phyloP scores from a whole-genome alignment of 2,888 invertebrate species.

The Euplexia lucipara region DNA sequence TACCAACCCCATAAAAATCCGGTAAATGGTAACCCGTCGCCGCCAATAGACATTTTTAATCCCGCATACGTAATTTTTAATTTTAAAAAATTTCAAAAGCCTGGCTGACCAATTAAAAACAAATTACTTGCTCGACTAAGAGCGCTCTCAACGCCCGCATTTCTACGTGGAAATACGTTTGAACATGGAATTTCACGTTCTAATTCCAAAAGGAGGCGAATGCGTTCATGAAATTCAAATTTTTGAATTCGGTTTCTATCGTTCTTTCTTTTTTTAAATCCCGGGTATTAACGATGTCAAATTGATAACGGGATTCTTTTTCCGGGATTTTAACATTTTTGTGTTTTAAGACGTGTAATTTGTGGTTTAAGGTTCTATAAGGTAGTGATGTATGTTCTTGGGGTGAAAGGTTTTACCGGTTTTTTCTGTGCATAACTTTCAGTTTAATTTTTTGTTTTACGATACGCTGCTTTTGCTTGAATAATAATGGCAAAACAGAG shows the following conservation, averaged over 20 bases:
- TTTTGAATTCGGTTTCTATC: conserved; percentile 69
- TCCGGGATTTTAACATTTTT: conserved; percentile 58
- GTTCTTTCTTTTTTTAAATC: conserved; percentile 66
- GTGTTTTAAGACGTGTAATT: conserved; percentile 55
- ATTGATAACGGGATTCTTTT: conserved; percentile 64
- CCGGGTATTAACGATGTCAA: conserved; percentile 71
- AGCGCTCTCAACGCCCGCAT: conserved; percentile 60
- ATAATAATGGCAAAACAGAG: too few relatives aligned
- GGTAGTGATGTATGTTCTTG: conserved; percentile 28
- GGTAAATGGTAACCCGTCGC: conserved; percentile 37
- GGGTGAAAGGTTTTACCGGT: background rate
- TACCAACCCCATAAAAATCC: background rate
- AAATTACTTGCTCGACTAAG: conserved; percentile 66
- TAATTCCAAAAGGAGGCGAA: conserved; percentile 70
- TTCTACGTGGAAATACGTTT: conserved; percentile 62
- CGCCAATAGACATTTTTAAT: conserved; percentile 47
- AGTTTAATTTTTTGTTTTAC: background rate
- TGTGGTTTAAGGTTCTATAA: conserved; percentile 23
- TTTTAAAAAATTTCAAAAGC: conserved; percentile 55
- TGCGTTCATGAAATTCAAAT: conserved; percentile 75
- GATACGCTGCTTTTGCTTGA: background rate
- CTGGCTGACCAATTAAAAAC: conserved; percentile 71
- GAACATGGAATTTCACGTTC: conserved; percentile 69
- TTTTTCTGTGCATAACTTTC: background rate
- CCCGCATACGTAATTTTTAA: conserved; percentile 48